phyloP scores from a whole-genome alignment of 2,888 invertebrate species.

The Sminthurides aquaticus region DNA sequence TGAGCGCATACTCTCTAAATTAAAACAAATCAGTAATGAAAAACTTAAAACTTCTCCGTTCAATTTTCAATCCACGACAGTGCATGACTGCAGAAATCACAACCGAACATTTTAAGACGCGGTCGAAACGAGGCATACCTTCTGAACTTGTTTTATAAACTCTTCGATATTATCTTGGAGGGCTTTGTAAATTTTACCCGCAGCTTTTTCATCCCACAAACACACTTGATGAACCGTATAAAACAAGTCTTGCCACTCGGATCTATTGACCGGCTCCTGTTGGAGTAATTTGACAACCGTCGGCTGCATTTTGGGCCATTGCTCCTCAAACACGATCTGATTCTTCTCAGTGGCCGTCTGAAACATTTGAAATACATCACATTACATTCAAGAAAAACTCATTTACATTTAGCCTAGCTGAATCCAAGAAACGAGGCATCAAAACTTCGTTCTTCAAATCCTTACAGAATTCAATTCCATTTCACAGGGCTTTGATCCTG shows the following conservation, averaged over 20 bases:
- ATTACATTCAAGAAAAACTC: not conserved
- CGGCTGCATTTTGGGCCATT: slow-evolving; percentile 93
- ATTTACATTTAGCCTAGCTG: not conserved
- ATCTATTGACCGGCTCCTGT: slow-evolving; percentile 85
- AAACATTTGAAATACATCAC: no score
- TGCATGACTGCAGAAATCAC: not conserved
- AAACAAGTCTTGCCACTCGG: slow-evolving; percentile 97
- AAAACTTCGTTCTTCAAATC: no score
- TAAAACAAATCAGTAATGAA: not conserved
- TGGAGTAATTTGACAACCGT: slow-evolving; percentile 86
- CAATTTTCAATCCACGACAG: not conserved
- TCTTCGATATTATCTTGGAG: slow-evolving; percentile 86
- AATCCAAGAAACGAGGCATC: no score
- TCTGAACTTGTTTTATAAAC: slow-evolving; percentile 77
- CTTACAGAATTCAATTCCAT: no score
- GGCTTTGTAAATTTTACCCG: slow-evolving; percentile 73
- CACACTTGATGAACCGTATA: slow-evolving; percentile 92
- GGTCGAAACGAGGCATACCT: slow-evolving; percentile 16
- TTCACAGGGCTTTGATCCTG: no score
- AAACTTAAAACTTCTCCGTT: no score
- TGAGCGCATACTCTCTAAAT: slow-evolving; percentile 71
- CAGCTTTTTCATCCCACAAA: slow-evolving; percentile 94
- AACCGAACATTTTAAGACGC: not conserved
- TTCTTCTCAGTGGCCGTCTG: slow-evolving; percentile 59
- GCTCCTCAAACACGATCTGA: slow-evolving; percentile 82